phyloP scores from a whole-genome alignment of 2,888 invertebrate genomes.

The Celastrina argiolus region DNA sequence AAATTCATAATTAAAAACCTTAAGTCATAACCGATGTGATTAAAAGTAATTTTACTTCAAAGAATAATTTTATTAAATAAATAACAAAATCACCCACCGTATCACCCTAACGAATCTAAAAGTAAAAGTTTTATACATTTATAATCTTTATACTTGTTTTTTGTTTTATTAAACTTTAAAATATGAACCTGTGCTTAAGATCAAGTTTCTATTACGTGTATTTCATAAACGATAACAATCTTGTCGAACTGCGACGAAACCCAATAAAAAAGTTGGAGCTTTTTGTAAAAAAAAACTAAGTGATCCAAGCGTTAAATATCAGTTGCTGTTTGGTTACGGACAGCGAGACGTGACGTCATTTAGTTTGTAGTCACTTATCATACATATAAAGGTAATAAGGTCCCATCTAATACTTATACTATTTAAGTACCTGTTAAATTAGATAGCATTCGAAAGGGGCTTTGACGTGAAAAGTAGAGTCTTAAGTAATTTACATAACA shows the following conservation, averaged over 20 bases:
- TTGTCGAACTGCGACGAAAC: not conserved
- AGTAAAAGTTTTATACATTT: constrained; percentile 16
- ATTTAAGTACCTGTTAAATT: too few species aligned
- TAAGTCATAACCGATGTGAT: not conserved
- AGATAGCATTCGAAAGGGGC: too few species aligned
- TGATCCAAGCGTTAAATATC: not conserved
- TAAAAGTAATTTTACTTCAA: not conserved
- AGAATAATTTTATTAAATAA: not conserved
- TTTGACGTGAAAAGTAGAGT: too few species aligned
- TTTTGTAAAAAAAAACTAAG: constrained; percentile 3
- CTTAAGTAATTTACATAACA: too few species aligned
- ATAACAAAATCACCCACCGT: constrained; percentile 14
- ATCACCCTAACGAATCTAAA: constrained; percentile 11
- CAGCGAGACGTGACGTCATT: not conserved
- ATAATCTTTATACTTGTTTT: constrained; percentile 9
- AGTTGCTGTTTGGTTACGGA: not conserved
- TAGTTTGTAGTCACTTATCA: not conserved
- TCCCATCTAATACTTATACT: too few species aligned
- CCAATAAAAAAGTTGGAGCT: not conserved
- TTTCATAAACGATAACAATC: constrained; percentile 1
- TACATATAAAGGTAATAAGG: too few species aligned
- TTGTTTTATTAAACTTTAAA: not conserved
- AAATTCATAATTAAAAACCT: not conserved
- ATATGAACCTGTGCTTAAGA: constrained; percentile 4
- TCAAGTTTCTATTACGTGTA: not conserved